Conservation (phyloP, 2,888 invertebrate species). For the Cataglyphis altisquamis region DNA sequence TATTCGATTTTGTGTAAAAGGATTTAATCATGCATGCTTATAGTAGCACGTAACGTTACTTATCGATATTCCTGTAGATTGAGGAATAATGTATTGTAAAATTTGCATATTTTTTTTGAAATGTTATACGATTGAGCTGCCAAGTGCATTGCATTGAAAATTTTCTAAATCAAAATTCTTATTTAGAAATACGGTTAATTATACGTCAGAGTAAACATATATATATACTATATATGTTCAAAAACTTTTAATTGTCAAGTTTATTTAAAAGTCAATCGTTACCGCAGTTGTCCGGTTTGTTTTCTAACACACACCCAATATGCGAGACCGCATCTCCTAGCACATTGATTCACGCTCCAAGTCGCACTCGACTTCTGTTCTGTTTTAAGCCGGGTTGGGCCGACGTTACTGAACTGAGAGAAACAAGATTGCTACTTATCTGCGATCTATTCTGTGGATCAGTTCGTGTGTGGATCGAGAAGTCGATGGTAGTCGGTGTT, state of each 20-base stretch:
- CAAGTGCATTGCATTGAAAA: neutral
- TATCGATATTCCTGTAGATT: neutral
- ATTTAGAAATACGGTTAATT: neutral
- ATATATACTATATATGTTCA: neutral
- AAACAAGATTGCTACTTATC: constrained; percentile 69
- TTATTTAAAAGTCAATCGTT: neutral
- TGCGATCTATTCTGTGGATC: constrained; percentile 72
- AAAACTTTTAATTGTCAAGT: constrained; percentile 25
- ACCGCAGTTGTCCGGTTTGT: neutral
- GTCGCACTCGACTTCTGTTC: constrained; percentile 50
- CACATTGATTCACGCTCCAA: constrained; percentile 32
- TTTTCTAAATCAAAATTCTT: constrained; percentile 5
- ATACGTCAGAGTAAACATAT: neutral
- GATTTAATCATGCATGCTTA: neutral
- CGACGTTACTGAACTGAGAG: constrained; percentile 28
- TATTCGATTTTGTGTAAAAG: neutral
- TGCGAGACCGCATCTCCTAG: constrained; percentile 28
- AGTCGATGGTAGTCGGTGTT: constrained; percentile 52
- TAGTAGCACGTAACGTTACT: neutral
- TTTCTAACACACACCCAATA: neutral
- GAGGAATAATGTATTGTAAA: neutral
- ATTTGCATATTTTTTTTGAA: neutral
- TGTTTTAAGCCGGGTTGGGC: constrained; percentile 43
- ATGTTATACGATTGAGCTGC: neutral
- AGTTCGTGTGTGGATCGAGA: constrained; percentile 60